Evolutionary conservation across 1,140 invertebrate species (phyloP), one percentile per base, ranked within the genome.

Genomic region (Physella acuta): DNA sequence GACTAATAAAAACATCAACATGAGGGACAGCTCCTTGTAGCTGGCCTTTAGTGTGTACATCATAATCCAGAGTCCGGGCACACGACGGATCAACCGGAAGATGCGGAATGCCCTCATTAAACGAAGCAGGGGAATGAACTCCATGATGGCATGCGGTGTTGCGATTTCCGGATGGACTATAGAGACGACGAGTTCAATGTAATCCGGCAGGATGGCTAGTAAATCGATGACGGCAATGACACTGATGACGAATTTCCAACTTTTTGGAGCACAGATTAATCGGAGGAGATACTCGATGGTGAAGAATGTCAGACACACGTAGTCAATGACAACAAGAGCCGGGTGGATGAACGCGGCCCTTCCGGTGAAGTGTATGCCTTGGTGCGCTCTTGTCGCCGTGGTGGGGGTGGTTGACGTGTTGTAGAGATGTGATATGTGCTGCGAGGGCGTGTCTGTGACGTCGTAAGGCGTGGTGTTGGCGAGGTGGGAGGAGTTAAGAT

Each of bases 1-100:
- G 90, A 99, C 97, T 77, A 96, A 93, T 78, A 99, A 89, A 88
- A 99, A 99, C 82, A 99, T 91, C 91, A 97, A 95, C 73, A 99
- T 90, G 84, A 99, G 89, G 75, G 94, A 94, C 77, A 99, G 89
- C 88, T 99, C 97, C 87, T 97, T 97, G 88, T 98, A 96, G 76
- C 94, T 97, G 87, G 97, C 97, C 79, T 94, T 90, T 81, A 99
- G 89, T 60, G 97, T 99, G 88, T 98, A 98, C 74, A 97, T 95
- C 82, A 99, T 89, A 84, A 93, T 94, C 87, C 98, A 95, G 72
- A 99, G 89, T 72, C 97, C 97, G 81, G 95, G 98, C 71, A 94
- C 96, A 86, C 99, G 97, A 2, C 75, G 71, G 14, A 80, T 69
- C 24, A 83, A 58, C 3, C 80, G 73, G 70, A 83, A 81, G 28